Base-by-base conservation (phyloP, 2,888 invertebrate genomes). In the Coleophora deauratella region DNA sequence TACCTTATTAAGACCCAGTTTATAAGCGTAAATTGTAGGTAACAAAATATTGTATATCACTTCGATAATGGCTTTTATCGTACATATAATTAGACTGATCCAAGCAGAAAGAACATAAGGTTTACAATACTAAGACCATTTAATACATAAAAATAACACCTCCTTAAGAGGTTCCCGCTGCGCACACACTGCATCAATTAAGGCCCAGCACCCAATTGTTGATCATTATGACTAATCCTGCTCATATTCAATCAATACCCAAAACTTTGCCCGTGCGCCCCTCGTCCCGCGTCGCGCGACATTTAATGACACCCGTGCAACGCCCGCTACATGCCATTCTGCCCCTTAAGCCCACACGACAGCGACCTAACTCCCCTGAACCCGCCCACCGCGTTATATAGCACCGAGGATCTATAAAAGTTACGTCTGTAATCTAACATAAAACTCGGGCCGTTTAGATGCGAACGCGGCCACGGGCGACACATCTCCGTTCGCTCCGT, bases 341-440 rank as follows among this genome's bases (percentile, higher is more conserved):
- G 55, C 59, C 65, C 76, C 72, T 68, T 84, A 72, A 57, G 50
- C 49, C 60, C 50, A 62, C 21, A 31, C 4, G 9, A 31, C 31
- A n/a, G 11, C 55, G 53, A 54, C 61, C 55, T 64, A 84, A 73
- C 66, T 82, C 67, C 74, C 68, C 62, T 71, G 71, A 63, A 70
- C 66, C 62, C 72, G 68, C 72, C 78, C 78, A 77, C 80, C 81
- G 77, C 82, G 85, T 84, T 85, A 85, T 85, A 85, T 85, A 85
- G 85, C 84, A 84, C 84, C 81, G 84, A 85, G 84, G 85, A 85
- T 85, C 85, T 85, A 85, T 85, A 85, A 85, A 85, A 85, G 84
- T 85, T 84, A 85, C 84, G 85, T 85, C 84, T 85, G 85, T 85
- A 85, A 85, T 85, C 85, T 85, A 84, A 85, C 85, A 85, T 85